Base-by-base conservation (phyloP, 1,140 invertebrate species). In the Geopemphigus sp. region DNA sequence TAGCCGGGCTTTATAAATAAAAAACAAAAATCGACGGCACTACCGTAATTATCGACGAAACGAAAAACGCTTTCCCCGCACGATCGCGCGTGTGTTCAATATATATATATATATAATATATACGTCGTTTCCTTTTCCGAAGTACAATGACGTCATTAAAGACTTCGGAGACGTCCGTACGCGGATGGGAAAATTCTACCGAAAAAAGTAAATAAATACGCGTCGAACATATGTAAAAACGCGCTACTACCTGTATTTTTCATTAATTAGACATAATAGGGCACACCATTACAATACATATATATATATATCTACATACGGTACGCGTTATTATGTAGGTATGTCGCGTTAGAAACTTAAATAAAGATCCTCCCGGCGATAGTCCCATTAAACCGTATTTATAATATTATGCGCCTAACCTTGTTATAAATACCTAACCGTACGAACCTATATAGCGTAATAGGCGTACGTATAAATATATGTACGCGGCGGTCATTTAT, bases 101-200 rank as follows among this genome's bases (percentile, higher is more conserved):
- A 19, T 19, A 19, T 19, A 11, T 50, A 50, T 11, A 50, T 50
- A 50, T 56, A 15, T 24, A 68, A 68, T 17, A 68, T 17, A 24
- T 68, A 50, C 45, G 22, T 68, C 6, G 22, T 68, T 68, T 68
- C 47, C 45, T 68, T 47, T 68, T 47, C n/a, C 22, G 10, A 68
- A 68, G 45, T 50, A 68, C 45, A 68, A 68, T 50, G 19, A 68
- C 66, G 47, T 26, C 66, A 68, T 68, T 68, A 68, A 8, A 26
- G 45, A 68, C 19, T 68, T 47, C n/a, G 1, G 39, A 68, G 47
- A 68, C 24, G 22, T 68, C 45, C 47, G 14, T n/a, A n/a, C n/a
- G n/a, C n/a, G 15, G 39, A 50, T 50, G 66, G 66, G 45, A 50
- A 68, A 50, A 68, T 50, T 50, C 6, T 11, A 12, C 19, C 32